Conservation (phyloP, 2,113 vertebrate genomes). For the Cebidichthys violaceus region DNA sequence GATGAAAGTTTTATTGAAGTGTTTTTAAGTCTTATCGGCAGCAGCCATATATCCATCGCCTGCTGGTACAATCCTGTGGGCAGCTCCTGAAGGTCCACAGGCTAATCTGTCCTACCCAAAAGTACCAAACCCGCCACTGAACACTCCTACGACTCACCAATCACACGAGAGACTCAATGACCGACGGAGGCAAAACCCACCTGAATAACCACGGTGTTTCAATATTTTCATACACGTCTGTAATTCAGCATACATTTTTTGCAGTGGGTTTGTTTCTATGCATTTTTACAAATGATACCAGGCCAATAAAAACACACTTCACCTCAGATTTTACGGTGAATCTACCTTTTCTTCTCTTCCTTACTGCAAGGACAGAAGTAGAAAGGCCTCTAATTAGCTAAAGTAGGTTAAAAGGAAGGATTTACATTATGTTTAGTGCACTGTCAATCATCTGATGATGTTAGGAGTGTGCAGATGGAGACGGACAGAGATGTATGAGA, state of each 20-base stretch:
- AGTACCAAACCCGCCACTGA: constrained; percentile 38
- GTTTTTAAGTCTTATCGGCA: constrained; percentile 75
- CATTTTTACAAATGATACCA: not conserved
- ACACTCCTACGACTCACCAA: constrained; percentile 9
- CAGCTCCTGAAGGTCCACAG: constrained; percentile 45
- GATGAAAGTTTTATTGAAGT: constrained; percentile 70
- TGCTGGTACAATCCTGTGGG: constrained; percentile 59
- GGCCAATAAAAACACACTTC: not conserved
- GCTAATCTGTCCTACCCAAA: constrained; percentile 62
- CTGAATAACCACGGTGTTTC: not conserved
- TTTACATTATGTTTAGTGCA: constrained; percentile 59
- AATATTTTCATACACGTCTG: not conserved
- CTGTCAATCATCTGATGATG: constrained; percentile 56
- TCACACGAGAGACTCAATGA: not conserved
- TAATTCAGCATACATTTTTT: not conserved
- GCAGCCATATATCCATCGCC: constrained; percentile 70
- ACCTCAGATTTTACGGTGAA: not conserved
- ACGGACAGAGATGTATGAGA: constrained; percentile 36
- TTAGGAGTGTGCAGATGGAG: constrained; percentile 16
- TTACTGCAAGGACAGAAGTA: constrained; percentile 26
- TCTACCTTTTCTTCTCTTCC: not conserved
- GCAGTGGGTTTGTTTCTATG: not conserved
- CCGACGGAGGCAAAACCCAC: not conserved
- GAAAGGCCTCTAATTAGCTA: constrained; percentile 61
- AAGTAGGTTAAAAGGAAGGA: constrained; percentile 52